A percentile compares a stretch with the other conserved stretches of the same genome.
phyloP scores from a whole-genome alignment of 2,888 invertebrate genomes.

The Drosophila anceps region DNA sequence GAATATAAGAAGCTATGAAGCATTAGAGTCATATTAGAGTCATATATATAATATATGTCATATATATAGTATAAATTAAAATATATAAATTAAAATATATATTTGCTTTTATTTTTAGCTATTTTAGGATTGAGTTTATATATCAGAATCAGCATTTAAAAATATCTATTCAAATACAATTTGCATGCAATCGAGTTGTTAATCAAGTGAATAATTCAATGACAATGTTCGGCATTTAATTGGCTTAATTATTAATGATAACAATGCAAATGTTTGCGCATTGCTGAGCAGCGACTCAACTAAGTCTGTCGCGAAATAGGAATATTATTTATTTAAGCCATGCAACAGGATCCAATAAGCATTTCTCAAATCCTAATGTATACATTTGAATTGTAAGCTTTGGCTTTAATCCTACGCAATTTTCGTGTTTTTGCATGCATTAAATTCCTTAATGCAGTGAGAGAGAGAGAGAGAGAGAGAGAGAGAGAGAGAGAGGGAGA shows the following conservation, averaged over 20 bases:
- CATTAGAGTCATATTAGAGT: not conserved
- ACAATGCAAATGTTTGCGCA: slow-evolving; percentile 1
- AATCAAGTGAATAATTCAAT: not conserved
- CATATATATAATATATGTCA: no score
- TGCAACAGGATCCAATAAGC: slow-evolving; percentile 19
- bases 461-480: not conserved
- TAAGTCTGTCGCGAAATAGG: slow-evolving; percentile 19
- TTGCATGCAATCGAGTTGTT: not conserved
- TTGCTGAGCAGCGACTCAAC: slow-evolving; percentile 3
- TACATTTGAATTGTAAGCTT: slow-evolving; percentile 38
- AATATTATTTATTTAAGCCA: slow-evolving; percentile 41
- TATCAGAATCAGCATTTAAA: no score
- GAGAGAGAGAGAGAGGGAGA: not conserved
- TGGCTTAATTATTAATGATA: slow-evolving; percentile 5
- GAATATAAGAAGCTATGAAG: not conserved
- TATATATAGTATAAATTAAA: no score
- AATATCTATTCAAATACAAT: no score
- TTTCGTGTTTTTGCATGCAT: slow-evolving; percentile 41
- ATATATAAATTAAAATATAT: not conserved
- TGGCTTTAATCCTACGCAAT: slow-evolving; percentile 38
- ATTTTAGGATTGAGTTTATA: not conserved
- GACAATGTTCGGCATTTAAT: not conserved
- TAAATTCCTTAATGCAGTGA: slow-evolving; percentile 45
- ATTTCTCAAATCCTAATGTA: slow-evolving; percentile 24
- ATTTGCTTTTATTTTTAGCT: not conserved